Conservation (phyloP, 2,888 invertebrate genomes). For the Chromoteleia sp. region DNA sequence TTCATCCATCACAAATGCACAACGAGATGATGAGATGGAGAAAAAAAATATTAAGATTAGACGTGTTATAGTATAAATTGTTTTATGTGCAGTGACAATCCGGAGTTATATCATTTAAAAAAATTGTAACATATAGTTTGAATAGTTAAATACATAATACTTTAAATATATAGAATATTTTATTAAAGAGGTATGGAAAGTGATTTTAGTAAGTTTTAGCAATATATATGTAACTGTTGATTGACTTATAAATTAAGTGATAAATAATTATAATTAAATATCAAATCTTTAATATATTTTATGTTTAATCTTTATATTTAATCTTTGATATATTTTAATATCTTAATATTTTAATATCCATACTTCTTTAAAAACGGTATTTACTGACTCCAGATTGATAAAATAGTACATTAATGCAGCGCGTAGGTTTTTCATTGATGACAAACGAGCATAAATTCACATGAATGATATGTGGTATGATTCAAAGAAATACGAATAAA, state of each 20-base stretch:
- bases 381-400: conserved; percentile 74
- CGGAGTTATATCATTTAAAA: conserved; percentile 71
- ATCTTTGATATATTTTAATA: too few species aligned
- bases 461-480: conserved; percentile 12
- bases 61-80: not conserved
- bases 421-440: conserved; percentile 74
- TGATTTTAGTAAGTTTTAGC: too few species aligned
- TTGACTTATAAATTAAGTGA: not conserved
- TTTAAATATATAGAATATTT: not conserved
- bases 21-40: not conserved
- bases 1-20: conserved; percentile 50
- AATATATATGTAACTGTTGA: too few species aligned
- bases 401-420: conserved; percentile 74
- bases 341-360: not conserved
- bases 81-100: conserved; percentile 65
- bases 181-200: too few species aligned
- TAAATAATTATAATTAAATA: not conserved
- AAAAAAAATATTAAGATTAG: conserved; percentile 61
- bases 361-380: not conserved
- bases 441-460: conserved; percentile 28
- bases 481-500: conserved; percentile 14
- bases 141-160: not conserved
- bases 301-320: not conserved
- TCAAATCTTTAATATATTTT: not conserved
- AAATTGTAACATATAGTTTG: not conserved